Conservation (phyloP, 2,888 invertebrate species). For the Orgyia antiqua region DNA sequence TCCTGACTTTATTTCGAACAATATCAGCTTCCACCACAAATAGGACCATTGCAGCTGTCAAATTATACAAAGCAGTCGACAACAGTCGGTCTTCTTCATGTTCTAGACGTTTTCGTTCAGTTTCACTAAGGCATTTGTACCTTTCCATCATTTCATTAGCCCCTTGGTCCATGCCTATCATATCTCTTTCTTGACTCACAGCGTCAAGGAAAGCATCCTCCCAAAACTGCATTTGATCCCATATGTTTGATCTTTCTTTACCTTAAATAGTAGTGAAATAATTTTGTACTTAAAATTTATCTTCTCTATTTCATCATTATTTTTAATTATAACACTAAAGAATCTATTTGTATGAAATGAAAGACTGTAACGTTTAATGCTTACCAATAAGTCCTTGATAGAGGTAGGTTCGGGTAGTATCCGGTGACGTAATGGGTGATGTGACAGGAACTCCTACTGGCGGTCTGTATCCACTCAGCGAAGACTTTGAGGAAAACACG, state of each 20-base stretch:
- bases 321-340: no score
- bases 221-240: conserved; percentile 99
- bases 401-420: conserved; percentile 91
- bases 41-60: conserved; percentile 97
- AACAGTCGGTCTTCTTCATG: conserved; percentile 98
- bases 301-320: no score
- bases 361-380: no score
- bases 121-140: conserved; percentile 94
- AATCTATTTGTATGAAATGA: no score
- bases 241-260: conserved; percentile 91
- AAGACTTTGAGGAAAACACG: conserved; percentile 95
- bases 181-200: conserved; percentile 97
- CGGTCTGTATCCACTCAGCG: conserved; percentile 90
- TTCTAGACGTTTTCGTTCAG: conserved; percentile 95
- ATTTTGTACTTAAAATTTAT: neutral
- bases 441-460: conserved; percentile 84
- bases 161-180: conserved; percentile 99
- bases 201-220: conserved; percentile 99
- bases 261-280: conserved; percentile 37
- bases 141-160: conserved; percentile 99
- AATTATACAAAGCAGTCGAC: conserved; percentile 96
- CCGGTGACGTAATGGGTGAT: conserved; percentile 92
- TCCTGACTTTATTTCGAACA: conserved; percentile 90
- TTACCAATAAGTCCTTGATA: conserved; percentile 90
- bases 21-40: conserved; percentile 91